These are phyloP conservation scores for Murina feae DNA, from an alignment of 2,113 vertebrate species.

Conservation along the genomic window DNA sequence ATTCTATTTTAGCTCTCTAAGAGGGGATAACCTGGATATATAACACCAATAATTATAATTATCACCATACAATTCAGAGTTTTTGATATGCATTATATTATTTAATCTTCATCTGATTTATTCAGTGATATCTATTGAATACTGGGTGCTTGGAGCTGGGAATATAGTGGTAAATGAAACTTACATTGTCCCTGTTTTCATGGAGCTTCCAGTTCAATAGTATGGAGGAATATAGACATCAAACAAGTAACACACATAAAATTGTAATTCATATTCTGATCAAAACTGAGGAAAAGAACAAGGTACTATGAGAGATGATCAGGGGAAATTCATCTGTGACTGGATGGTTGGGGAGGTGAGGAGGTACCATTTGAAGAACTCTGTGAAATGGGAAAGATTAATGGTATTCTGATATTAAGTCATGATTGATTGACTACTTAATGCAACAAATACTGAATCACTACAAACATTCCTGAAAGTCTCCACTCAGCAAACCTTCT, in stretches of 20 bases:
- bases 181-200: neutral
- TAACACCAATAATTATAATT: neutral
- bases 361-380: neutral
- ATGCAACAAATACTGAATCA: neutral
- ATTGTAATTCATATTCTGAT: neutral
- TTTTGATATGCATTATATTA: neutral
- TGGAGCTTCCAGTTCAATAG: neutral
- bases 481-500: neutral
- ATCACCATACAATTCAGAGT: neutral
- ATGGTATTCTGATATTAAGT: constrained; percentile 13
- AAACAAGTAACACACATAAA: neutral
- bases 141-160: neutral
- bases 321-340: neutral
- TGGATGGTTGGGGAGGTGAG: neutral
- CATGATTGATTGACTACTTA: neutral
- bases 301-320: neutral
- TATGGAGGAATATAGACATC: neutral
- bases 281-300: neutral
- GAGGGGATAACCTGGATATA: neutral
- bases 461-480: neutral
- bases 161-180: neutral
- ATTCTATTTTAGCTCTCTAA: neutral
- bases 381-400: neutral
- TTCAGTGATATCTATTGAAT: constrained; percentile 18
- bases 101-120: neutral